Percentiles rank a stretch among this genome's conserved stretches.
Conservation (phyloP, 2,888 invertebrate species). For the Drosophila anomalata region DNA sequence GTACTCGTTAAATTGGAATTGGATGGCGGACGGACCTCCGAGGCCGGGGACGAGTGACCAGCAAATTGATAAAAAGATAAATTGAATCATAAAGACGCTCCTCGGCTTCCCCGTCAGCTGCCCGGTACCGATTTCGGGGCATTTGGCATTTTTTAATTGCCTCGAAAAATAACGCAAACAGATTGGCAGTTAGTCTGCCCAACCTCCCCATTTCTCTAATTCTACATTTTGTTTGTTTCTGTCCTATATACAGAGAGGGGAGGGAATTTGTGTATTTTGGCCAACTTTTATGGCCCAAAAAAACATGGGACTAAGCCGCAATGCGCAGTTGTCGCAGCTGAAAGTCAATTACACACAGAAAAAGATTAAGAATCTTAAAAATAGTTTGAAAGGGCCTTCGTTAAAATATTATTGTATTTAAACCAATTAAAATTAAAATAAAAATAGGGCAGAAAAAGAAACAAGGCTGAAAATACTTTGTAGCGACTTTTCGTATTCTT, state of each 20-base stretch:
- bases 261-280: slow-evolving; percentile 30
- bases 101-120: slow-evolving; percentile 6
- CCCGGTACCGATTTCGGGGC: slow-evolving; percentile 24
- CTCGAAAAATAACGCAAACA: slow-evolving; percentile 26
- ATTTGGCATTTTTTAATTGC: slow-evolving; percentile 53
- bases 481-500: too few relatives aligned
- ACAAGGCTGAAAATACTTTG: too few relatives aligned
- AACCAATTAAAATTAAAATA: too few relatives aligned
- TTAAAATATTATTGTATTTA: too few relatives aligned
- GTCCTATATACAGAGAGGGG: neutral
- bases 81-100: slow-evolving; percentile 51
- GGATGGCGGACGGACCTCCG: slow-evolving; percentile 56
- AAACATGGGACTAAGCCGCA: slow-evolving; percentile 48
- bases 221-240: slow-evolving; percentile 16
- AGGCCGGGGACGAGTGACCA: slow-evolving; percentile 22
- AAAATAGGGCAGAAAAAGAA: too few relatives aligned
- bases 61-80: slow-evolving; percentile 73
- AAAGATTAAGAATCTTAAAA: neutral
- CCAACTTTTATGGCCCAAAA: slow-evolving; percentile 45
- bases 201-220: neutral
- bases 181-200: slow-evolving; percentile 32
- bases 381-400: neutral
- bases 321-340: slow-evolving; percentile 47
- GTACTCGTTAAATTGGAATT: slow-evolving; percentile 77
- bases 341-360: slow-evolving; percentile 23